These are phyloP conservation scores for Amphipoea lucens DNA, from an alignment of 2,888 invertebrate species.

Conservation along the genomic window DNA sequence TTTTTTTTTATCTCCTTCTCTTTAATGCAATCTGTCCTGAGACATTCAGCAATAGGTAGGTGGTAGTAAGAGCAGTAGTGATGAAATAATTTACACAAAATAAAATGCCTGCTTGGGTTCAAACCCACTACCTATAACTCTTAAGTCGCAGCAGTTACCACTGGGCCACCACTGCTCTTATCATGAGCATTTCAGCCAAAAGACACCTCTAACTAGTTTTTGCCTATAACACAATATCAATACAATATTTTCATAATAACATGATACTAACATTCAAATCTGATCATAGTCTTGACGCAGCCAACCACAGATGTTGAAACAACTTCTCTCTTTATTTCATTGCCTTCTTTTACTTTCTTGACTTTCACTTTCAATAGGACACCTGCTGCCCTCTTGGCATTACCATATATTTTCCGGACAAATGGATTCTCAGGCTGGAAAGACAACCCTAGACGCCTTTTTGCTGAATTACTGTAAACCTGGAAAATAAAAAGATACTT, in stretches of 20 bases:
- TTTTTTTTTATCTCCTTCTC: too few relatives aligned
- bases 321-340: slow-evolving; percentile 83
- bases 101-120: too few relatives aligned
- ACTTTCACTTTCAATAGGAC: slow-evolving; percentile 94
- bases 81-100: too few relatives aligned
- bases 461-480: slow-evolving; percentile 80
- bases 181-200: too few relatives aligned
- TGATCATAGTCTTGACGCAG: slow-evolving; percentile 90
- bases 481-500: slow-evolving; percentile 52
- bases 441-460: slow-evolving; percentile 93
- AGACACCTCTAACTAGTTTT: too few relatives aligned
- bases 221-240: too few relatives aligned
- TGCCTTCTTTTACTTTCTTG: slow-evolving; percentile 84
- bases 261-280: slow-evolving; percentile 91
- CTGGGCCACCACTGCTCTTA: too few relatives aligned
- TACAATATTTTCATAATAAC: background rate
- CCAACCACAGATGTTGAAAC: slow-evolving; percentile 90
- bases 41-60: too few relatives aligned
- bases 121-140: too few relatives aligned
- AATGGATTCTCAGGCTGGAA: slow-evolving; percentile 95
- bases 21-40: too few relatives aligned
- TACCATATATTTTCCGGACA: slow-evolving; percentile 94
- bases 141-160: too few relatives aligned
- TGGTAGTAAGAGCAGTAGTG: too few relatives aligned
- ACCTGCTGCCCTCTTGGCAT: slow-evolving; percentile 92